Evolutionary conservation across 1,140 invertebrate genomes (phyloP), one percentile per base, ranked within the genome.

Genomic region (Dendrolimus punctatus): DNA sequence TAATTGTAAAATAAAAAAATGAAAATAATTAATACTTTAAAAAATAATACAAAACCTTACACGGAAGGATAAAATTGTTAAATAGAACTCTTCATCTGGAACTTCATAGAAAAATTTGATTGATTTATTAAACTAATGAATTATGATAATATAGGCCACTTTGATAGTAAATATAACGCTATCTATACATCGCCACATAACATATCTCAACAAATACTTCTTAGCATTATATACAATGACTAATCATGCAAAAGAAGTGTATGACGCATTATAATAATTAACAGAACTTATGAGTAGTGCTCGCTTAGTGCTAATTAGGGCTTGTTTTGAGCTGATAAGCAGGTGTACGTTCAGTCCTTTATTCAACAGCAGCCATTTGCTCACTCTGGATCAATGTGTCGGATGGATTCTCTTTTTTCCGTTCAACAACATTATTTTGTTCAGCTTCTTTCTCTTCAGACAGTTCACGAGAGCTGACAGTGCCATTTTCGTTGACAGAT

Each of bases 211-310:
- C 64, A 73, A 72, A 67, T 69, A 73, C 70, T 76, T 71, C 68
- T 72, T 68, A 74, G 73, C 66, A 64, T 79, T 85, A 85, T 85
- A 74, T 85, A 85, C 82, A 84, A 78, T 81, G 76, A 77, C 71
- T 82, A 71, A 69, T 66, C 63, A 75, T 73, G 70, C 62, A 73
- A 77, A 78, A 79, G 73, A 76, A 71, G 75, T 72, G 71, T 72
- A 68, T 66, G 66, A 78, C 76, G 75, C 67, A 72, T 68, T 71
- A 80, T 75, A 76, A 76, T 80, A 76, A 76, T 80, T 80, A 83
- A 80, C 70, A 72, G 62, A 73, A 73, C 73, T 83, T 71, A 78
- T 70, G 72, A 66, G 65, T 67, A 78, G 75, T 78, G 76, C 71
- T 76, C 57, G 71, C 80, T 86, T 86, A 85, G 71, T 81, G 70